phyloP scores from a whole-genome alignment of 2,797 vertebrate genomes.

The Sandelia bainsii region DNA sequence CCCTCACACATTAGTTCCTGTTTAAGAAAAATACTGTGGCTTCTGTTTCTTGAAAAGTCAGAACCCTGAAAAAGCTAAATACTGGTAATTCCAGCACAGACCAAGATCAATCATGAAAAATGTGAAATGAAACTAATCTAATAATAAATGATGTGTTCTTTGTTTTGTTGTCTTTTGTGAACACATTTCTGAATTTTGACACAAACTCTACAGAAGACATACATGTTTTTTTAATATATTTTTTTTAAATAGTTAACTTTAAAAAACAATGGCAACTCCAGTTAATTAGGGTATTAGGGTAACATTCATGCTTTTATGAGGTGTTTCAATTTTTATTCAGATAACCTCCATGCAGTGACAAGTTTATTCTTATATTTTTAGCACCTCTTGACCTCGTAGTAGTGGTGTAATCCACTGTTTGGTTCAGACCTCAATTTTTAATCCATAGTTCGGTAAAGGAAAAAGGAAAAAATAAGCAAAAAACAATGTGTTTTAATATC shows the following conservation, averaged over 20 bases:
- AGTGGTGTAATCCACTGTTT: too few species aligned
- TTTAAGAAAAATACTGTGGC: constrained; percentile 18
- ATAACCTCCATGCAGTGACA: not conserved
- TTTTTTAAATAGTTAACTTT: not conserved
- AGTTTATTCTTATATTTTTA: too few species aligned
- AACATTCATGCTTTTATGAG: not conserved
- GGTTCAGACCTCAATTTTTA: too few species aligned
- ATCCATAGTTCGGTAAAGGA: too few species aligned
- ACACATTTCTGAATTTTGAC: not conserved
- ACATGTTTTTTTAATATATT: too few species aligned
- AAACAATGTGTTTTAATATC: too few species aligned
- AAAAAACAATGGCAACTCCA: not conserved
- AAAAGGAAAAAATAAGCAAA: too few species aligned
- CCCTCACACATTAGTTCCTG: constrained; percentile 21
- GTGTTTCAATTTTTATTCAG: not conserved
- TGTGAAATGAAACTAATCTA: too few species aligned
- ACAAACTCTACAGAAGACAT: not conserved
- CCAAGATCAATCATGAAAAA: too few species aligned
- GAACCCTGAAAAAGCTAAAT: not conserved
- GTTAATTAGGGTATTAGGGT: not conserved
- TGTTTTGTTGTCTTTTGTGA: too few species aligned
- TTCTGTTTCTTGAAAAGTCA: constrained; percentile 9
- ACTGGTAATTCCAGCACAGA: not conserved
- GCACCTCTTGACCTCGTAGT: too few species aligned
- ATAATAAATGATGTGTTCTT: too few species aligned